phyloP scores from a whole-genome alignment of 2,113 vertebrate genomes.

The Epinephelus cyanopodus region DNA sequence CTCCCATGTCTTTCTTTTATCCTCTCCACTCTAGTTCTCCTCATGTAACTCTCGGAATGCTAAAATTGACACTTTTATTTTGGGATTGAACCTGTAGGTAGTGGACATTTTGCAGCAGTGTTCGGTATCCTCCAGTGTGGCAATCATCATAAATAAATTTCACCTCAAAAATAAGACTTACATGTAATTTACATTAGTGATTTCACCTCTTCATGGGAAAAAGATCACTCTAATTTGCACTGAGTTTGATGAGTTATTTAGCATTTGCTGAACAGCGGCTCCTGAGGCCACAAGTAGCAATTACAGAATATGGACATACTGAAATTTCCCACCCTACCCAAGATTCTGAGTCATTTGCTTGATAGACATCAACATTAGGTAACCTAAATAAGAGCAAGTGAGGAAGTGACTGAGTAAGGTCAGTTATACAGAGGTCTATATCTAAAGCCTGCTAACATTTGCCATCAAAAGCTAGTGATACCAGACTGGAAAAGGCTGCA shows the following conservation, averaged over 20 bases:
- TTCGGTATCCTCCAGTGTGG: neutral
- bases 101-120: neutral
- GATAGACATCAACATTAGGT: neutral
- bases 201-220: neutral
- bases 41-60: slow-evolving; percentile 33
- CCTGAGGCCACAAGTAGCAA: neutral
- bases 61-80: slow-evolving; percentile 40
- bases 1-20: slow-evolving; percentile 52
- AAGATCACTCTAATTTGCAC: no score
- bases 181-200: neutral
- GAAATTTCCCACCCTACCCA: neutral
- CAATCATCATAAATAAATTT: neutral
- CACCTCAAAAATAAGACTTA: neutral
- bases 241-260: no score
- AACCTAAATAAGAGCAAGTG: neutral
- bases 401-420: neutral
- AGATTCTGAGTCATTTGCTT: neutral
- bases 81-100: slow-evolving; percentile 3
- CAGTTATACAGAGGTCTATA: neutral
- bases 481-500: neutral
- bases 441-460: neutral
- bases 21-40: slow-evolving; percentile 46
- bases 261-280: neutral
- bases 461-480: neutral
- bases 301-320: neutral